Base-by-base conservation (phyloP, 2,888 invertebrate species). In the Drosophila affinis region DNA sequence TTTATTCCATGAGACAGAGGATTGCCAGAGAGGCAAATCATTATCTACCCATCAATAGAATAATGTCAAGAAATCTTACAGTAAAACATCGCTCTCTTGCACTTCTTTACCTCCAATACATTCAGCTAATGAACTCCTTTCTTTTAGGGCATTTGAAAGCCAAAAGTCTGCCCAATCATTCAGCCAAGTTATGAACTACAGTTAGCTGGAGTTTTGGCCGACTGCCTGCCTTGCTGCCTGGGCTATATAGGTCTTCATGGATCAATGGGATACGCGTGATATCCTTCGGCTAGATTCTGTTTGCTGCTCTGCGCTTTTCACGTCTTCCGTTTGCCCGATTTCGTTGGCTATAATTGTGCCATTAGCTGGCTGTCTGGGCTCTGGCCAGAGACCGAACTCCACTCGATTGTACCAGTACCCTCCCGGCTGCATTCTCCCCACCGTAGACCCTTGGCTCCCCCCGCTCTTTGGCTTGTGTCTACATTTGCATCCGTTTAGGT, bases 241-340 rank as follows among this genome's bases (percentile, higher is more conserved):
- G 73, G 72, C 70, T 65, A 76, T 86, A 82, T 89, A 87, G 91
- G 91, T 91, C 91, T 91, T 90, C 89, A 90, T 89, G 90, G 91
- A 90, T 90, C 90, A 90, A 91, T 91, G 90, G 91, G 91, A 90
- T 91, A 91, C 91, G 92, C 92, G 92, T 92, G 92, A 92, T 92
- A 87, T 91, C 92, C 91, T 90, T 91, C 91, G 91, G 92, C 87
- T 76, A 86, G 85, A 86, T 85, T 81, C 86, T 86, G 75, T 68
- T 75, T 70, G 64, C 62, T 69, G 77, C 72, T 81, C 81, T 68
- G 75, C 72, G 84, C 81, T 65, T 77, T 85, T 80, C 87, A 84
- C 80, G 83, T 84, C 83, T 84, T 87, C 87, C 87, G 87, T 81
- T 82, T 76, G 69, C 72, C 87, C 81, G 82, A 83, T 83, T 83